Conservation (phyloP, 2,113 vertebrate genomes). For the Australoheros scitulus region DNA sequence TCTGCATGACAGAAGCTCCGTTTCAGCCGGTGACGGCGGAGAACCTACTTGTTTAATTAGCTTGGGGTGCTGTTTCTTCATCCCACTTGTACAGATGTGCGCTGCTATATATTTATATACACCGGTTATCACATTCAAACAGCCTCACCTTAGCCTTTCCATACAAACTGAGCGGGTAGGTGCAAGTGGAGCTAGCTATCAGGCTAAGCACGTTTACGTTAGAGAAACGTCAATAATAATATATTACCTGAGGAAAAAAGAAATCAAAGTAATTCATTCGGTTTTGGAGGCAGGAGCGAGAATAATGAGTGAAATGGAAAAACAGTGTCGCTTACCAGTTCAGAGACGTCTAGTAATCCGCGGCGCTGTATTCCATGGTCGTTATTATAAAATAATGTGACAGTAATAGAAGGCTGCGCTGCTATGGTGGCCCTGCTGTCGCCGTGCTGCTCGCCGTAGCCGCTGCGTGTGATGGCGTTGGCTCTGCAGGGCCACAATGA, state of each 20-base stretch:
- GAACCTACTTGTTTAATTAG: slow-evolving; percentile 17
- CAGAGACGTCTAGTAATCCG: slow-evolving; percentile 35
- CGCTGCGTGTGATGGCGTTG: slow-evolving; percentile 72
- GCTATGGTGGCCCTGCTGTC: slow-evolving; percentile 24
- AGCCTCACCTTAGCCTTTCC: not conserved
- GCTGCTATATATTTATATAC: not conserved
- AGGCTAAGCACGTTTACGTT: not conserved
- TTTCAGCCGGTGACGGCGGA: not conserved
- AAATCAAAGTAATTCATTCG: slow-evolving; percentile 49
- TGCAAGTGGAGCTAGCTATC: not conserved
- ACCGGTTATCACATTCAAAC: not conserved
- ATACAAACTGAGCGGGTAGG: not conserved
- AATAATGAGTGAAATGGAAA: not conserved
- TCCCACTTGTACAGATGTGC: not conserved
- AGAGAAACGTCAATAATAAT: slow-evolving; percentile 4
- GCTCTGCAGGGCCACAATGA: slow-evolving; percentile 68
- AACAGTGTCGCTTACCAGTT: slow-evolving; percentile 53
- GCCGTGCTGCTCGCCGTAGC: slow-evolving; percentile 37
- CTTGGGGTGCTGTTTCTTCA: slow-evolving; percentile 9
- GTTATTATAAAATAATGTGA: not conserved
- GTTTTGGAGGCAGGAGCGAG: not conserved
- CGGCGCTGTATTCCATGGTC: slow-evolving; percentile 52
- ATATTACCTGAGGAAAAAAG: not conserved
- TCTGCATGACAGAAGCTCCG: not conserved
- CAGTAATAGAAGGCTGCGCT: not conserved